Evolutionary conservation across 2,113 vertebrate genomes (phyloP).

Genomic region (Forbesichthys agassizii): DNA sequence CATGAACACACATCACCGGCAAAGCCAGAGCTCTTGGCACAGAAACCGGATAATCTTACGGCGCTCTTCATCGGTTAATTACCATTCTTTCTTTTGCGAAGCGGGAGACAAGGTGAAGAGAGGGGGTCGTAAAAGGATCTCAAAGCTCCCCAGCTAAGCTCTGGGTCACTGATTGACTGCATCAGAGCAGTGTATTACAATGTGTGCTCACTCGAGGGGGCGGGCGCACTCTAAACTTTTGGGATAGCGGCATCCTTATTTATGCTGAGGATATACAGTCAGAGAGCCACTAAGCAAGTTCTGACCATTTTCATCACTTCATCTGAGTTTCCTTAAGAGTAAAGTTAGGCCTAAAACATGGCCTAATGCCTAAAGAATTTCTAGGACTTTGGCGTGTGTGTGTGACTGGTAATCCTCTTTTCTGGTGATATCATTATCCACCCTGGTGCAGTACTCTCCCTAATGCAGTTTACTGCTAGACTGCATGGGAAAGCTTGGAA

Average conservation of each 20-base stretch:
- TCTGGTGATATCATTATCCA: slow-evolving; percentile 14
- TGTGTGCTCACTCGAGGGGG: slow-evolving; percentile 62
- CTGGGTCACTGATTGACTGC: slow-evolving; percentile 73
- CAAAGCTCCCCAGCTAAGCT: slow-evolving; percentile 68
- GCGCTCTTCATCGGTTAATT: slow-evolving; percentile 78
- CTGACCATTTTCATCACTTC: not conserved
- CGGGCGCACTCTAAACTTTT: slow-evolving; percentile 34
- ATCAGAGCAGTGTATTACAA: slow-evolving; percentile 60
- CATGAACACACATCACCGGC: slow-evolving; percentile 57
- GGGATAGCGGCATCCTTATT: slow-evolving; percentile 45
- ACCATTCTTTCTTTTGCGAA: slow-evolving; percentile 69
- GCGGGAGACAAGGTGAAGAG: slow-evolving; percentile 55
- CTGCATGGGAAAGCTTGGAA: not conserved
- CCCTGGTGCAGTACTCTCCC: slow-evolving; percentile 1
- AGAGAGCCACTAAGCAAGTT: not conserved
- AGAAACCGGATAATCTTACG: slow-evolving; percentile 65
- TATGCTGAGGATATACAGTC: slow-evolving; percentile 29
- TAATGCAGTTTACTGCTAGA: not conserved
- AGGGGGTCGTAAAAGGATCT: slow-evolving; percentile 63
- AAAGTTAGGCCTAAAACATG: not conserved
- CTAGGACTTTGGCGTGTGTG: not conserved
- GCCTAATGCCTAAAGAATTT: not conserved
- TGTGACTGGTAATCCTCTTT: not conserved
- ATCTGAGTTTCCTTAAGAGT: not conserved
- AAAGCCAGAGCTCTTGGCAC: slow-evolving; percentile 44